A percentile compares a stretch with the other conserved stretches of the same genome.
These are phyloP conservation scores for Cercopithecus petaurista DNA, from an alignment of 2,797 vertebrate genomes.

Conservation along the genomic window DNA sequence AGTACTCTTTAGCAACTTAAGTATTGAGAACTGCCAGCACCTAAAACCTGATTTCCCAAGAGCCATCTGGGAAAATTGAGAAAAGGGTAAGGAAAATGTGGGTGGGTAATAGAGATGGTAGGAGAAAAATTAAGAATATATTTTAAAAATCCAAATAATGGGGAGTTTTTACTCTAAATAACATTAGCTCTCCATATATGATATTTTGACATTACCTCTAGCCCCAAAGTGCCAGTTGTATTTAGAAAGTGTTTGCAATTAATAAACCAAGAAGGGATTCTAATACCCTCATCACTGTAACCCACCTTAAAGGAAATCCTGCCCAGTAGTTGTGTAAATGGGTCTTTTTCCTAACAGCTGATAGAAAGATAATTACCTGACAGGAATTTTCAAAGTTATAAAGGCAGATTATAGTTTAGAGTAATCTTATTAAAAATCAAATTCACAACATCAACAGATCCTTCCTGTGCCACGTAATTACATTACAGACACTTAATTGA, in stretches of 20 bases:
- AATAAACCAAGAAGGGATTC: neutral
- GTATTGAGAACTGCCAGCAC: neutral
- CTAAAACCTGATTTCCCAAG: neutral
- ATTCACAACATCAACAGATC: slow-evolving; percentile 84
- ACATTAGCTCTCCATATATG: neutral
- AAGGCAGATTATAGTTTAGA: slow-evolving; percentile 72
- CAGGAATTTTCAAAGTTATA: slow-evolving; percentile 76
- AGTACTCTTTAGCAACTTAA: neutral
- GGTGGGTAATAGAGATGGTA: neutral
- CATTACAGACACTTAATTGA: slow-evolving; percentile 87
- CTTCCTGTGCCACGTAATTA: slow-evolving; percentile 92
- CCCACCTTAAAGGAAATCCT: slow-evolving; percentile 23
- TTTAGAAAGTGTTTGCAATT: neutral
- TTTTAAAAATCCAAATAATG: neutral
- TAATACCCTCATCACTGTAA: neutral
- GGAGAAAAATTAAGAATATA: neutral
- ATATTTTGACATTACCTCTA: slow-evolving; percentile 8
- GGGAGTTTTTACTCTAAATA: neutral
- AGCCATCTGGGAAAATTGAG: neutral
- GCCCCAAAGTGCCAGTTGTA: neutral
- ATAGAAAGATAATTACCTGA: slow-evolving; percentile 68
- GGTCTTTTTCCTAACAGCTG: slow-evolving; percentile 46
- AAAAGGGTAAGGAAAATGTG: neutral
- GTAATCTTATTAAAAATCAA: slow-evolving; percentile 84
- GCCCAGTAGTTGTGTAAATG: slow-evolving; percentile 49